Base-by-base conservation (phyloP, 2,797 vertebrate genomes). In the Sebastes vulpes region DNA sequence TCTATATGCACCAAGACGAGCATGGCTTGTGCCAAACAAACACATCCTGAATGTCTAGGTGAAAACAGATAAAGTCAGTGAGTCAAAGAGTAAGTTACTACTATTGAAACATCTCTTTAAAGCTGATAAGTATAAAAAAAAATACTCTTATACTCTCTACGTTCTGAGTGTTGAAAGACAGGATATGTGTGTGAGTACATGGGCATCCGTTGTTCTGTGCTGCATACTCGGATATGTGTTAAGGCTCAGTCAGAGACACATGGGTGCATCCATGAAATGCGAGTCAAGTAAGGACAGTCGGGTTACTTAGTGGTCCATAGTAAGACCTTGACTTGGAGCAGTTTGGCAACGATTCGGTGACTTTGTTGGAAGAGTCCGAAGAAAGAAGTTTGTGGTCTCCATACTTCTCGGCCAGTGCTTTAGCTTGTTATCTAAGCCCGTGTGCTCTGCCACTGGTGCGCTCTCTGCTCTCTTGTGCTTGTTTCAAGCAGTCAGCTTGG, bases 401-500 rank as follows among this genome's bases (percentile, higher is more conserved):
- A 81, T 32, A 65, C 72, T 74, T 74, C 57, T 81, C 69, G 65
- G 76, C 35, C 80, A 70, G 53, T 4, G 29, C 75, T 64, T 86
- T 80, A 92, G 90, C 83, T 72, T 78, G 87, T 91, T 90, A 89
- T 93, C 90, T 89, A 75, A 72, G 81, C 59, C 70, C 66, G 65
- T 72, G 71, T 79, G 73, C 73, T 70, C 66, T 83, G 85, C 88
- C 80, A 66, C 82, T 46, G 77, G 74, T 88, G 31, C 77, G 31
- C 73, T 28, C 50, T 78, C 57, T 46, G 83, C 81, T 83, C 76
- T 20, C 76, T 61, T 81, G 79, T 78, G 82, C 84, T 72, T 72
- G 71, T 82, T 78, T 74, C 54, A 23, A 57, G 65, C 85, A 35
- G 77, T 78, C 66, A 60, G 72, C 65, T 81, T 54, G 78, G 83